phyloP scores from a whole-genome alignment of 2,797 vertebrate genomes.

The Champsocephalus esox region DNA sequence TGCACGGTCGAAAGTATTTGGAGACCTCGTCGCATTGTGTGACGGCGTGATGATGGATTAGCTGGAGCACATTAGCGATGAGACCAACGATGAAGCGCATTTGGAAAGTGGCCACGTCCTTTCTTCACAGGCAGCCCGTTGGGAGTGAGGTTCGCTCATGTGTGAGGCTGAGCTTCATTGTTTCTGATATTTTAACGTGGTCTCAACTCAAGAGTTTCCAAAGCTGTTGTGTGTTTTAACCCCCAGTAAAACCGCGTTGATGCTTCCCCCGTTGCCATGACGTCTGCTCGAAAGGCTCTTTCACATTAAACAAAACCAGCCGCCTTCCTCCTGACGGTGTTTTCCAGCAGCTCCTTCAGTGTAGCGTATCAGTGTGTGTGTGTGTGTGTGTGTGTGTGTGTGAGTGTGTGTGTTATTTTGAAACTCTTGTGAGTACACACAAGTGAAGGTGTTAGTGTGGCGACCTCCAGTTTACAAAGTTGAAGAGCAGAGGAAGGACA shows the following conservation, averaged over 20 bases:
- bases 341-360: slow-evolving; percentile 15
- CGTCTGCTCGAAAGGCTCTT: neutral
- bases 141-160: slow-evolving; percentile 5
- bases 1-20: slow-evolving; percentile 32
- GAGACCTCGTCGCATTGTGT: slow-evolving; percentile 27
- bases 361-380: slow-evolving; percentile 21
- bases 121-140: slow-evolving; percentile 17
- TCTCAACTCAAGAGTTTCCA: neutral
- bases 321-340: slow-evolving; percentile 46
- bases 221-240: neutral
- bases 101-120: slow-evolving; percentile 25
- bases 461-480: too few species aligned
- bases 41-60: slow-evolving; percentile 57
- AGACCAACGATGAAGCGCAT: slow-evolving; percentile 40
- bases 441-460: slow-evolving; percentile 75
- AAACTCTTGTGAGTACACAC: slow-evolving; percentile 61
- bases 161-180: neutral
- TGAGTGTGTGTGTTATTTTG: slow-evolving; percentile 37
- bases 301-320: slow-evolving; percentile 17
- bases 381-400: slow-evolving; percentile 11
- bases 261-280: slow-evolving; percentile 16
- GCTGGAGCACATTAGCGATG: slow-evolving; percentile 59
- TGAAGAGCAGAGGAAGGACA: too few species aligned
- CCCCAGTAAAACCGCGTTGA: slow-evolving; percentile 15
- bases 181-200: neutral